phyloP scores from a whole-genome alignment of 2,113 vertebrate genomes.

The Centropus unirufus region DNA sequence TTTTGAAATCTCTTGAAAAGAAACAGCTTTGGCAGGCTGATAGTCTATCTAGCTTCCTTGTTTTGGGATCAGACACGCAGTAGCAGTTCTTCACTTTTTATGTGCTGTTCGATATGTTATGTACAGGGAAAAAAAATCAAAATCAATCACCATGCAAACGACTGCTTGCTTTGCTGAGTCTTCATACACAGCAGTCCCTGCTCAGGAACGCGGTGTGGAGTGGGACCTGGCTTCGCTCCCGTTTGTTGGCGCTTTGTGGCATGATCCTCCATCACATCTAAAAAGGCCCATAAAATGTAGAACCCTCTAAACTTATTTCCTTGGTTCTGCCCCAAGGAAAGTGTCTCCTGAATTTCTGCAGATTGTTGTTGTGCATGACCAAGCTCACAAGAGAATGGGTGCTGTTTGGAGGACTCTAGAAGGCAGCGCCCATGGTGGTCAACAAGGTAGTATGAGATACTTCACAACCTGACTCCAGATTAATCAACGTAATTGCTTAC shows the following conservation, averaged over 20 bases:
- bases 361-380: background rate
- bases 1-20: slow-evolving; percentile 12
- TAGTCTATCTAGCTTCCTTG: background rate
- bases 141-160: background rate
- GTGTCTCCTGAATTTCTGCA: background rate
- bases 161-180: background rate
- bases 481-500: background rate
- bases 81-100: background rate
- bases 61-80: background rate
- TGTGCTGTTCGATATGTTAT: background rate
- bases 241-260: background rate
- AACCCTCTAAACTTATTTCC: background rate
- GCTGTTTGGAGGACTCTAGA: background rate
- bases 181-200: background rate
- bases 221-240: background rate
- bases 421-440: background rate
- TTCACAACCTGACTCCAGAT: background rate
- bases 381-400: background rate
- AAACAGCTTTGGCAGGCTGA: background rate
- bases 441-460: background rate
- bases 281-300: background rate
- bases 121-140: background rate
- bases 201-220: background rate
- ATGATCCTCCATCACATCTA: background rate
- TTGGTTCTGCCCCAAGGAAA: background rate